phyloP scores from a whole-genome alignment of 2,113 vertebrate genomes.

The Sprattus sprattus region DNA sequence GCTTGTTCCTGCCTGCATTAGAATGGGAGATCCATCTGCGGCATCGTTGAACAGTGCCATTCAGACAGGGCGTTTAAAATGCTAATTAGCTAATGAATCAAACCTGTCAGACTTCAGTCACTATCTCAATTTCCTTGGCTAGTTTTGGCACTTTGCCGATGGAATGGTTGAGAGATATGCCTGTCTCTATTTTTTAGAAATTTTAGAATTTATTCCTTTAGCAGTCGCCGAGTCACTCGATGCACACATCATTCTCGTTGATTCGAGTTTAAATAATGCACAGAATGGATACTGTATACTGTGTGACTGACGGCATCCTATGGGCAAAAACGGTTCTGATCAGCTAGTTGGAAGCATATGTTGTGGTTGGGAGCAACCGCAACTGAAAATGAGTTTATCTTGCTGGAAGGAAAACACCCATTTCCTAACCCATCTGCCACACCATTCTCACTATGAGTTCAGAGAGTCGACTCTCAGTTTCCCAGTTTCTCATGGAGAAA shows the following conservation, averaged over 20 bases:
- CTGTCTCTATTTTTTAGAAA: not conserved
- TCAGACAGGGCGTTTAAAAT: not conserved
- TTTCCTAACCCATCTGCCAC: not conserved
- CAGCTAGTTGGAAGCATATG: not conserved
- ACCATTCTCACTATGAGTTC: not conserved
- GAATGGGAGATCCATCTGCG: not conserved
- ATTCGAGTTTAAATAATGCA: not conserved
- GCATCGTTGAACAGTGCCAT: not conserved
- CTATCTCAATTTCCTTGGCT: not conserved
- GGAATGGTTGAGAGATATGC: not conserved
- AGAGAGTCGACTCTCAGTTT: not conserved
- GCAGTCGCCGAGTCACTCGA: not conserved
- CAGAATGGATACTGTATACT: not conserved
- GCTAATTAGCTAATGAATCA: constrained; percentile 1
- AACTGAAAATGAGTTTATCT: constrained; percentile 12
- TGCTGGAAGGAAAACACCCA: not conserved
- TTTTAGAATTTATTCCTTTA: not conserved
- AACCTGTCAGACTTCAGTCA: constrained; percentile 2
- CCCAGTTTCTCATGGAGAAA: not conserved
- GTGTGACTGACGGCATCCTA: not conserved
- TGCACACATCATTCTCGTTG: not conserved
- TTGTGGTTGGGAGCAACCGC: not conserved
- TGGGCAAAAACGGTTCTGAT: not conserved
- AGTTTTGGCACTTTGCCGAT: not conserved
- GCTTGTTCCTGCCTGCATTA: not conserved